A percentile compares a stretch with the other conserved stretches of the same genome.
These are phyloP conservation scores for Chymomyza amoena DNA, from an alignment of 2,888 invertebrate species.

Conservation along the genomic window DNA sequence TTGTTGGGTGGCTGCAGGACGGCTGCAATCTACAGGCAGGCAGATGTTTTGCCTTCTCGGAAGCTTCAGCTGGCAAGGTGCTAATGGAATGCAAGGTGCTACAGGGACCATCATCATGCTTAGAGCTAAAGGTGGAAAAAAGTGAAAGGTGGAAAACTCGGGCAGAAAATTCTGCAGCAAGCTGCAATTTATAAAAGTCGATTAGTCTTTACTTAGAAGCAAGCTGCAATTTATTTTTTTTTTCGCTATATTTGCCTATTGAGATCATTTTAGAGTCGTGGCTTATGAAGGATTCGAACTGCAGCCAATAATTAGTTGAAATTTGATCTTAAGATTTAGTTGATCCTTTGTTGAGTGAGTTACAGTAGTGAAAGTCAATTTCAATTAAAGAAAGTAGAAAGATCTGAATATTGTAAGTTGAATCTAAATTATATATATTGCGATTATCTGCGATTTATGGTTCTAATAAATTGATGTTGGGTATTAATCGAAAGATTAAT, in stretches of 20 bases:
- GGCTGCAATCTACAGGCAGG: slow-evolving; percentile 32
- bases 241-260: not conserved
- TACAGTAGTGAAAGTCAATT: no score
- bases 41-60: slow-evolving; percentile 64
- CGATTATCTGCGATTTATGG: no score
- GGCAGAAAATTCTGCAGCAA: slow-evolving; percentile 11
- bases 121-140: slow-evolving; percentile 43
- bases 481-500: no score
- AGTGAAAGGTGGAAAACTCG: slow-evolving; percentile 34
- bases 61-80: slow-evolving; percentile 47
- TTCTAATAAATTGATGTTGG: no score
- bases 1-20: not conserved
- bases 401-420: no score
- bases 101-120: slow-evolving; percentile 17
- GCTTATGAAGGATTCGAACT: not conserved
- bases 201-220: slow-evolving; percentile 32
- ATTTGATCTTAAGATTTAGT: not conserved
- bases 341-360: no score
- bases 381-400: no score
- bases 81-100: slow-evolving; percentile 6
- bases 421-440: no score
- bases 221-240: slow-evolving; percentile 28
- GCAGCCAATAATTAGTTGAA: not conserved
- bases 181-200: slow-evolving; percentile 29
- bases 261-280: not conserved